Conservation (phyloP, 2,888 invertebrate genomes). For the Drosophila pegasa region DNA sequence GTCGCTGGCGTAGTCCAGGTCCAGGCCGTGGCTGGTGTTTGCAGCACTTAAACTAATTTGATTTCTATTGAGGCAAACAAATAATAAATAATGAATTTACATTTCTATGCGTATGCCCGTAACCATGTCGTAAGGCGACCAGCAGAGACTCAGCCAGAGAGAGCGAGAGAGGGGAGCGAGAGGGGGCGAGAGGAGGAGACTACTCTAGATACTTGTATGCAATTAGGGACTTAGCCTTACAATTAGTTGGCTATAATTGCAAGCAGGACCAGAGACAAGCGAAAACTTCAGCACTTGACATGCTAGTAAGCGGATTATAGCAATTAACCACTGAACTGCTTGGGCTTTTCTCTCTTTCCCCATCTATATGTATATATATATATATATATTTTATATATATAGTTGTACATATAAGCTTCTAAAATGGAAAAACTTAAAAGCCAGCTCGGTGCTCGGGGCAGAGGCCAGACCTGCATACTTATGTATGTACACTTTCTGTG, state of each 20-base stretch:
- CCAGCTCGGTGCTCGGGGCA: background rate
- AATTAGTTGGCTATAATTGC: conserved; percentile 60
- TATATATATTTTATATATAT: background rate
- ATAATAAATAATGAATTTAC: conserved; percentile 80
- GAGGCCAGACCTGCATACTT: conserved; percentile 5
- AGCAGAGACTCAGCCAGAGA: background rate
- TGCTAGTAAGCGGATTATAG: conserved; percentile 67
- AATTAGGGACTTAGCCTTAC: conserved; percentile 55
- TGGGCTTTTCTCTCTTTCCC: conserved; percentile 10
- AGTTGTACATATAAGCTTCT: conserved; percentile 2
- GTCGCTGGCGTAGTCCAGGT: conserved; percentile 3
- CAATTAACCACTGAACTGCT: conserved; percentile 57
- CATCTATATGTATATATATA: background rate
- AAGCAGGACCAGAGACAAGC: conserved; percentile 25
- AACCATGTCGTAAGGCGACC: conserved; percentile 16
- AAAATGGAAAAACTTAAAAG: conserved; percentile 31
- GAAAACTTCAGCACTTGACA: conserved; percentile 55
- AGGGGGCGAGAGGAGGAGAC: background rate
- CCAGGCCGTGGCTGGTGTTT: conserved; percentile 28
- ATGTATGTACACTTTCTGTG: conserved; percentile 24
- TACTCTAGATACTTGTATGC: conserved; percentile 38
- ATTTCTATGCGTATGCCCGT: conserved; percentile 70
- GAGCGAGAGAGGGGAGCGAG: background rate
- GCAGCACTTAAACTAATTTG: conserved; percentile 78
- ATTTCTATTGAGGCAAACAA: conserved; percentile 80